These are phyloP conservation scores for Pantherophis guttatus DNA, from an alignment of 2,113 vertebrate species.

Conservation along the genomic window DNA sequence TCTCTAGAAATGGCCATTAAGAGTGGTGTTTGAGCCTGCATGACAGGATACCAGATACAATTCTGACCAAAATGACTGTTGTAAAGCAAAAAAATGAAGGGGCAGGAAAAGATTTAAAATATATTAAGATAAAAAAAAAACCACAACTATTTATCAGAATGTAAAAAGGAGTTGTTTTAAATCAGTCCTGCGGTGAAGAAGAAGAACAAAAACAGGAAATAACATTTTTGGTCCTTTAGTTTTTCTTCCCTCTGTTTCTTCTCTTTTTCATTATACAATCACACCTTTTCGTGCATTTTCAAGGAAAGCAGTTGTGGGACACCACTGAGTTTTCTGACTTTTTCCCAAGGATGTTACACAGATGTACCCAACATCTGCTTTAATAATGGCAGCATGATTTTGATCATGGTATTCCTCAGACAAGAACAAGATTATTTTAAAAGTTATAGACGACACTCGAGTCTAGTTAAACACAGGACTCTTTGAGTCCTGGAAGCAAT, in stretches of 20 bases:
- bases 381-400: neutral
- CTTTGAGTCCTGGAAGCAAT: neutral
- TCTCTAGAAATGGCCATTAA: neutral
- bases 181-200: neutral
- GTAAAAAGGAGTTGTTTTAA: neutral
- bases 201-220: neutral
- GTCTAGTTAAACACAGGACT: neutral
- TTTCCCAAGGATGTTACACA: neutral
- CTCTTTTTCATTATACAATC: neutral
- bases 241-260: neutral
- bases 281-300: neutral
- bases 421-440: conserved; percentile 29
- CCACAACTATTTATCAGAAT: neutral
- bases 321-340: neutral
- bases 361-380: neutral
- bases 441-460: conserved; percentile 23
- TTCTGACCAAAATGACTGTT: neutral
- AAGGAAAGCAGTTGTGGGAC: neutral
- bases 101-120: neutral
- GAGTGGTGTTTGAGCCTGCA: neutral
- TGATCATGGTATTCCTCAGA: neutral
- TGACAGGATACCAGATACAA: neutral
- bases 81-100: neutral
- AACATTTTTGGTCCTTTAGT: neutral
- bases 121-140: neutral